Evolutionary conservation across 2,888 invertebrate genomes (phyloP), one percentile per base, ranked within the genome.

Genomic region (Watsonalla cultraria): DNA sequence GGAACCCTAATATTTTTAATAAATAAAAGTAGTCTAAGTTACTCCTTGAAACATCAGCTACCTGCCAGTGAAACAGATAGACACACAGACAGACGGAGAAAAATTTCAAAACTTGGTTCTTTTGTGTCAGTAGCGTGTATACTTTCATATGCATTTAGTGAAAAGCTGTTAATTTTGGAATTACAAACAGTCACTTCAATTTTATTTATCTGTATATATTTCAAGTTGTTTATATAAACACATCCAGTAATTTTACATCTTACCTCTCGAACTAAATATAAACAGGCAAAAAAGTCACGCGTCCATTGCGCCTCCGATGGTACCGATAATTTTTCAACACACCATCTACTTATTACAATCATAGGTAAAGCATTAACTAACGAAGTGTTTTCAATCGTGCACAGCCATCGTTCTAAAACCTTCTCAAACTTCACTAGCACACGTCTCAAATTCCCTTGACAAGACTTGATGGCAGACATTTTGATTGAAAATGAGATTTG

Each of bases 311-410:
- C 88, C 90, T 87, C 85, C 86, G 89, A 89, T 89, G 80, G 85
- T 77, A 79, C 86, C 86, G 89, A 90, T 89, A 90, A 90, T 90
- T 90, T 89, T 90, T 90, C 90, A 90, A 90, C 90, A 88, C 88
- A 87, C 87, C 88, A 82, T 90, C 89, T 87, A 88, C 90, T 90
- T 90, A 90, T 89, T 90, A 88, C 87, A 83, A 88, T 88, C 89
- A 85, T 87, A 89, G 86, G 80, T 85, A 83, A 80, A 84, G 80
- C 85, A 88, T 87, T 86, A 89, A 86, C 86, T 80, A 85, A 85
- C 84, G 81, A 77, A 71, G 60, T 74, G 81, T 78, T 81, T 78
- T 80, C 76, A 73, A 74, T 72, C 69, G 68, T 60, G 47, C n/a
- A 47, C 45, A 2, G 5, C n/a, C 0, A 4, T 7, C 57, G 56